Percentiles rank a stretch among this genome's conserved stretches.
Evolutionary conservation across 2,113 vertebrate species (phyloP).

Genomic region (Pangasianodon hypophthalmus): DNA sequence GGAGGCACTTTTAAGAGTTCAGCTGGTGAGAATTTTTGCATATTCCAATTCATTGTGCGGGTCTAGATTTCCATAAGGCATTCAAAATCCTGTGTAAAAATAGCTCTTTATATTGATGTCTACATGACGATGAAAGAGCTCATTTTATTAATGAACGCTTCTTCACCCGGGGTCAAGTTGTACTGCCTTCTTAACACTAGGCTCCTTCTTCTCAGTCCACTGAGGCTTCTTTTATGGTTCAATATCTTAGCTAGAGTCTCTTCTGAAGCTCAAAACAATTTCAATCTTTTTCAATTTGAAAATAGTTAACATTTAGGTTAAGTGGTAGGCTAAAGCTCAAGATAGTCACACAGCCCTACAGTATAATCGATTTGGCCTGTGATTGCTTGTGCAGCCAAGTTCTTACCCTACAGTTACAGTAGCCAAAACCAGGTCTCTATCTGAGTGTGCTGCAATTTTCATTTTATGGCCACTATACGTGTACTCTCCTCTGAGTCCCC

Average conservation of each 20-base stretch:
- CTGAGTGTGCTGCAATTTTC: conserved; percentile 36
- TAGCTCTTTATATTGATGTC: neutral
- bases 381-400: conserved; percentile 36
- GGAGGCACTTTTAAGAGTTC: neutral
- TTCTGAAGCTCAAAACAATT: conserved; percentile 37
- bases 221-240: conserved; percentile 33
- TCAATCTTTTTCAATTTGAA: conserved; percentile 25
- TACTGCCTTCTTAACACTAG: conserved; percentile 30
- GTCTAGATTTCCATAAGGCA: neutral
- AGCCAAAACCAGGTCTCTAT: conserved; percentile 32
- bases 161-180: conserved; percentile 28
- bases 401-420: conserved; percentile 29
- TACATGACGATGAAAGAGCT: neutral
- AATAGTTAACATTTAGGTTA: conserved; percentile 21
- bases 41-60: neutral
- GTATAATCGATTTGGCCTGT: conserved; percentile 43
- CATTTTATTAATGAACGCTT: conserved; percentile 38
- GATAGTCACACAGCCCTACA: conserved; percentile 4
- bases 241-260: conserved; percentile 21
- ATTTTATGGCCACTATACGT: conserved; percentile 42
- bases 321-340: conserved; percentile 30
- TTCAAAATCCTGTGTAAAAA: conserved; percentile 2
- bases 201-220: conserved; percentile 25
- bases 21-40: neutral
- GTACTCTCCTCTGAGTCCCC: conserved; percentile 34